phyloP scores from a whole-genome alignment of 2,113 vertebrate species.

The Barnardius zonarius region DNA sequence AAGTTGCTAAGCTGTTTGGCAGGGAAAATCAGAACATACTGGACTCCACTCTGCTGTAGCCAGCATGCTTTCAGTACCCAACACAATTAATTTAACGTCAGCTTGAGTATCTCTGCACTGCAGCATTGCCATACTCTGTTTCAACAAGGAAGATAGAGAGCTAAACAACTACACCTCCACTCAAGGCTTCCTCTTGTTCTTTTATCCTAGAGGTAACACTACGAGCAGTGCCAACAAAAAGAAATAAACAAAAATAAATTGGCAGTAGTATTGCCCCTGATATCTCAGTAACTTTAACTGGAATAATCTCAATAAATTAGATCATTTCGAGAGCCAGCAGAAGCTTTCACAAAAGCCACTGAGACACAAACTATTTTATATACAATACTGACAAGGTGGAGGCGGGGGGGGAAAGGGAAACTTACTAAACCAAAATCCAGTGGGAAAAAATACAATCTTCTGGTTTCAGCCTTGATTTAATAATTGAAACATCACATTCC shows the following conservation, averaged over 20 bases:
- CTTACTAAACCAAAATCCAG: background rate
- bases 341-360: background rate
- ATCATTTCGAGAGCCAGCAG: background rate
- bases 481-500: background rate
- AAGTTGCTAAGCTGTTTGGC: slow-evolving; percentile 31
- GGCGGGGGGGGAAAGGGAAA: background rate
- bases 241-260: background rate
- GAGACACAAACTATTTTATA: background rate
- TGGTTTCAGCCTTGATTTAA: background rate
- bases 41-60: background rate
- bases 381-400: background rate
- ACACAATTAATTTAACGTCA: background rate
- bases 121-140: slow-evolving; percentile 2
- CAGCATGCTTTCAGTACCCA: slow-evolving; percentile 23
- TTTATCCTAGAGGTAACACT: background rate
- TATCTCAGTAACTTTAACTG: background rate
- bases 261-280: background rate
- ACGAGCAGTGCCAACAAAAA: background rate
- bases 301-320: background rate
- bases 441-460: background rate
- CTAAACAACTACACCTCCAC: background rate
- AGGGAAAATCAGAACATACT: slow-evolving; percentile 19
- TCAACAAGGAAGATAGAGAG: background rate
- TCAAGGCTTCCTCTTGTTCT: background rate
- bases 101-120: background rate